Evolutionary conservation across 2,113 vertebrate genomes (phyloP), one percentile per base, ranked within the genome.

Genomic region (Lipophrys pholis): DNA sequence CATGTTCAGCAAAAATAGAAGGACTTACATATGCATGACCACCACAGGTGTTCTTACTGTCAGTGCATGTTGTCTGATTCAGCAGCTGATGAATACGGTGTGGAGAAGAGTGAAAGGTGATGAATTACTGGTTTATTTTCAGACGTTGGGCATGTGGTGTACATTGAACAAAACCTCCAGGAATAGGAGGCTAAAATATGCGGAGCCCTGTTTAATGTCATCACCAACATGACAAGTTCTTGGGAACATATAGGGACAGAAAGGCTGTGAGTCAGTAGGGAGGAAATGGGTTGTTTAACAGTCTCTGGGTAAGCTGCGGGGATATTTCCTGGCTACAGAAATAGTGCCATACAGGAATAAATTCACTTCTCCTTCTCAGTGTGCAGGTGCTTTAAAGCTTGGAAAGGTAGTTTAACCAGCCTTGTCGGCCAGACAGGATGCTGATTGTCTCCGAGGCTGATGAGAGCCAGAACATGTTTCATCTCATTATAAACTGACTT

Each of bases 211-310:
- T 15, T 88, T 62, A 88, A 57, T 77, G 63, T 90, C 83, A 81
- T 74, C 60, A 70, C 80, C 55, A 56, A 76, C 69, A 82, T 64
- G 68, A 87, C 76, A 82, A 56, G 81, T 68, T 79, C 72, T 57
- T 83, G 80, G 49, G 82, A 86, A 87, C 50, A 67, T 78, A 82
- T 68, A 73, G 80, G 41, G 56, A 81, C 64, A 81, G 16, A 78
- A n/a, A 11, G 15, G 15, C 69, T 46, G 67, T 81, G 76, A 81
- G 73, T 84, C 85, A 81, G 67, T 68, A 35, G 63, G 56, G 81
- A 91, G 91, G 87, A 91, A 88, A 76, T 82, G 81, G 76, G 36
- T 84, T 85, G 85, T 88, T 88, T 86, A 85, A 77, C 75, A 56
- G 49, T 79, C 54, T 84, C 62, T 63, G 65, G 72, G 77, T n/a